Evolutionary conservation across 2,797 vertebrate genomes (phyloP), one percentile per base, ranked within the genome.

Genomic region (Halcyon leucocephala): DNA sequence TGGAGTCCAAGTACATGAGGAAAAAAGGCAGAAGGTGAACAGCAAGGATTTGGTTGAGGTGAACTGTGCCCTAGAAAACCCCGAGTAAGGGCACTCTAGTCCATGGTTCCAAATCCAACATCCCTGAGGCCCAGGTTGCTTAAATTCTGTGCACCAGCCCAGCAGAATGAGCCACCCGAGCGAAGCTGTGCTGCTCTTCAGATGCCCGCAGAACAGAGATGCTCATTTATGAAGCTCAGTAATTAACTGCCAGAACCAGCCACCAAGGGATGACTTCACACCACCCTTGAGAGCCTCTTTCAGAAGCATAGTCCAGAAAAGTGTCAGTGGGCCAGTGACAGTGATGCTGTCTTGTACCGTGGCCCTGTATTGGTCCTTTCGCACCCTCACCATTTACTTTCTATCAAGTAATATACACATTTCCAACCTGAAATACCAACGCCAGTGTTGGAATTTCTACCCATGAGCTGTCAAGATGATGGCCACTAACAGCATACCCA

Each of bases 391-490:
- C 3, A 11, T 12, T 33, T n/a, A 21, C 44, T 61, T 86, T 39
- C 44, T 70, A 2, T 14, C 5, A n/a, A 14, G 24, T 37, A 58
- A 24, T 6, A 41, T 3, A 67, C 10, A 4, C 12, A 26, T 17
- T 44, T 51, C 29, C n/a, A 42, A 11, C 6, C 8, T 14, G 55
- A 54, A 69, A 28, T 5, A 28, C 11, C 46, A 35, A 6, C 4
- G n/a, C 21, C 39, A 44, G 9, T 4, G 22, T 2, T 31, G 39
- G 49, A 14, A 46, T 37, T 33, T 12, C 79, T 22, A 37, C 12
- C 28, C 1, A 0, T 35, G 19, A 25, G 22, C 64, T 71, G 42
- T 31, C 0, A 2, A 55, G 52, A 35, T 15, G n/a, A 55, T 9
- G n/a, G 48, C 89, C 52, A 18, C 44, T 24, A 42, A 52, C 35